Base-by-base conservation (phyloP, 2,113 vertebrate genomes). In the Myocastor coypus region DNA sequence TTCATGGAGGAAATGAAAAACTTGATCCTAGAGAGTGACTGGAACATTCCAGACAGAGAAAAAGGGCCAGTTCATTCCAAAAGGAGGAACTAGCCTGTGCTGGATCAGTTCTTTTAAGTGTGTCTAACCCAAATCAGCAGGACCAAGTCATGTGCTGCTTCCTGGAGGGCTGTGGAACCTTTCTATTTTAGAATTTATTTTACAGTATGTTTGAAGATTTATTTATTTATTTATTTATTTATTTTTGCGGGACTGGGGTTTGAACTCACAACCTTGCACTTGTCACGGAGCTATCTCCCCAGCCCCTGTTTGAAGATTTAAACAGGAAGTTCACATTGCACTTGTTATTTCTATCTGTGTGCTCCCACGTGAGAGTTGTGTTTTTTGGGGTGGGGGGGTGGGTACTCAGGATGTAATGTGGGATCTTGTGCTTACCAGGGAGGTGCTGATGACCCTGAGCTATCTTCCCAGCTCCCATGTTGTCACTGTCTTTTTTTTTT, bases 21-120 rank as follows among this genome's bases (percentile, higher is more conserved):
- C 37, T 90, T 71, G 19, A 22, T 69, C 63, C 83, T 92, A 40
- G 81, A 92, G 68, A 64, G 81, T 19, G 34, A 82, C 52, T 19
- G 78, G 46, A 88, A 66, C 26, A 87, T 96, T 96, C 71, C 52
- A 87, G 34, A 57, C 32, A 52, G 5, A 94, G 82, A 83, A 37
- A 87, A 40, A 52, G 75, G n/a, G 32, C 1, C 16, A 68, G 4
- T 22, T 4, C 82, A 55, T 81, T 77, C 16, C 2, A 75, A 55
- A 94, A 87, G 52, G 69, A 94, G 37, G 30, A 22, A 96, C 34
- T 52, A 40, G 16, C 37, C 30, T 14, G 46, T 71, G 11, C 19
- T 57, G 55, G 22, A 42, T 30, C 22, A 83, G 71, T 28, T 87
- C 57, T 90, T 28, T 77, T 63, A 1, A 82, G 3, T 19, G 37